Conservation (phyloP, 2,888 invertebrate genomes). For the Tenthredo notha region DNA sequence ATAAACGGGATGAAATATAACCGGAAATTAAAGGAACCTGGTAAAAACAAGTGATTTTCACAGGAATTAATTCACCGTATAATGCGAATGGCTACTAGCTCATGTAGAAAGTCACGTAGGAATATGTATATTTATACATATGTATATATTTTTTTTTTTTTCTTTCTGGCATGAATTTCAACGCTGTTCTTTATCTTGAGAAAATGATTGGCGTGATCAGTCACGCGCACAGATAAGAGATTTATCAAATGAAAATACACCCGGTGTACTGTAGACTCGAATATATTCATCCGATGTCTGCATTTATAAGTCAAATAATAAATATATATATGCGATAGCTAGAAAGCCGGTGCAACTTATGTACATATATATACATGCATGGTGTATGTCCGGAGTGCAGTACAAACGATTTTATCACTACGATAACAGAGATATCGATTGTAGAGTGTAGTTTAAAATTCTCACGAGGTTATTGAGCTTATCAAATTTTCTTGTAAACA, state of each 20-base stretch:
- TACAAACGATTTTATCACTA: constrained; percentile 22
- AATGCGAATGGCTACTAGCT: background rate
- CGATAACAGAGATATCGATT: background rate
- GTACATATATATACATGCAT: background rate
- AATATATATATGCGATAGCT: background rate
- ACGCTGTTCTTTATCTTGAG: background rate
- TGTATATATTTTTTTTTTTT: no score
- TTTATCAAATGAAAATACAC: background rate
- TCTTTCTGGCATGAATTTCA: background rate
- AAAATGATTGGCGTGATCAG: background rate
- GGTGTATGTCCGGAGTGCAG: background rate
- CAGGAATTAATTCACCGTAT: background rate
- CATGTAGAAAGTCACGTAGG: background rate
- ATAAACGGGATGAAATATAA: background rate
- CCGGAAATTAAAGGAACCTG: background rate
- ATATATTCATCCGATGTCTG: background rate
- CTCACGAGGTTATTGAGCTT: background rate
- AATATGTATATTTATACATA: no score
- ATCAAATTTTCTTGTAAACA: background rate
- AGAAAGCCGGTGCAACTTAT: background rate
- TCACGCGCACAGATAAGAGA: background rate
- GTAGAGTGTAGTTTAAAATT: background rate
- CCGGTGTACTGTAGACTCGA: background rate
- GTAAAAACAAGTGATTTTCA: background rate
- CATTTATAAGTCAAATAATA: background rate